A percentile compares a stretch with the other conserved stretches of the same genome.
Evolutionary conservation across 2,113 vertebrate genomes (phyloP).

Genomic region (Uria lomvia): DNA sequence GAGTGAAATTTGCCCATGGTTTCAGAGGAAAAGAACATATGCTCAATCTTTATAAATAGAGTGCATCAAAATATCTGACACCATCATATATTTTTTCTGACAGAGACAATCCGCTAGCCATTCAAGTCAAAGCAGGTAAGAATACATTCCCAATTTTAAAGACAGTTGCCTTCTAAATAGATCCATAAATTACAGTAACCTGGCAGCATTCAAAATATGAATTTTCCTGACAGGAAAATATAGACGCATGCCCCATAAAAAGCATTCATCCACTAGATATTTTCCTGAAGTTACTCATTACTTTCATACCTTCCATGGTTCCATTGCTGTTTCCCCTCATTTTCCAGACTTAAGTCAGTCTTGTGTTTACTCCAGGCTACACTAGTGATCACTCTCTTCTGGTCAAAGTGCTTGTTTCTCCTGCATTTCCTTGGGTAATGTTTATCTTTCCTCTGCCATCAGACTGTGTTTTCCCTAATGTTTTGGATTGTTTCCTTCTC

Average conservation of each 20-base stretch:
- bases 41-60: not conserved
- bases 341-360: not conserved
- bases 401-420: not conserved
- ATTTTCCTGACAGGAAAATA: not conserved
- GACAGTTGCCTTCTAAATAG: not conserved
- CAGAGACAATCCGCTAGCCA: not conserved
- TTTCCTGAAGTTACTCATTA: not conserved
- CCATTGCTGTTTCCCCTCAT: not conserved
- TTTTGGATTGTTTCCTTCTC: not conserved
- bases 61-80: not conserved
- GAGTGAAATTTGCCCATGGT: not conserved
- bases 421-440: not conserved
- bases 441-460: not conserved
- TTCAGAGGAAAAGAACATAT: not conserved
- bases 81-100: not conserved
- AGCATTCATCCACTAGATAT: not conserved
- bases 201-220: not conserved
- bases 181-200: not conserved
- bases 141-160: not conserved
- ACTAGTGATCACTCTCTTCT: not conserved
- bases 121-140: not conserved
- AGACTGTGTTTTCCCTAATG: not conserved
- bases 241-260: not conserved
- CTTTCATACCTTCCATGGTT: not conserved
- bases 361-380: not conserved